Conservation (phyloP, 2,797 vertebrate species). For the Mus caroli region DNA sequence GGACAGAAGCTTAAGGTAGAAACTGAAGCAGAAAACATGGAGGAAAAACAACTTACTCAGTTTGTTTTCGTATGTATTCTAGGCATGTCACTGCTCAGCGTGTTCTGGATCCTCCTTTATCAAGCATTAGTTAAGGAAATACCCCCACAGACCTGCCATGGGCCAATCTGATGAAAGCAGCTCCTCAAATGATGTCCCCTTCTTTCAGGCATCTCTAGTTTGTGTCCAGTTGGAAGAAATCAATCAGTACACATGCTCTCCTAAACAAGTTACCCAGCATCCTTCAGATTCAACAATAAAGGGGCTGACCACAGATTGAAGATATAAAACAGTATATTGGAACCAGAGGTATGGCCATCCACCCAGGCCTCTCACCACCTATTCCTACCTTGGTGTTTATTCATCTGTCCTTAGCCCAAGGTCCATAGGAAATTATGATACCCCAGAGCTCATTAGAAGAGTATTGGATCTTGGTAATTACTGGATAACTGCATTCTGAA, state of each 20-base stretch:
- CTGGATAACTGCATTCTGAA: conserved; percentile 48
- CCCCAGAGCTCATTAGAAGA: neutral
- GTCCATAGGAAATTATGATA: neutral
- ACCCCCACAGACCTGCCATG: neutral
- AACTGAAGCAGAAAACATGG: neutral
- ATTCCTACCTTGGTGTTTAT: neutral
- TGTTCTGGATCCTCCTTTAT: neutral
- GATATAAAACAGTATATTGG: neutral
- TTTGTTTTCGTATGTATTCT: neutral
- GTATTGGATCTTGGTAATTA: neutral
- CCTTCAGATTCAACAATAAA: neutral
- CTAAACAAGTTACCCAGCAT: neutral
- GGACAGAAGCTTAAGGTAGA: too few species aligned
- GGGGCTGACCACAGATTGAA: neutral
- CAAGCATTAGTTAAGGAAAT: neutral
- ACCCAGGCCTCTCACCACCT: neutral
- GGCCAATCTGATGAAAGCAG: neutral
- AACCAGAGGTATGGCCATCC: neutral
- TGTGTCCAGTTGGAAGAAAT: neutral
- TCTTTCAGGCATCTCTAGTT: neutral
- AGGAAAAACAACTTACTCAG: neutral
- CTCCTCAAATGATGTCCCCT: neutral
- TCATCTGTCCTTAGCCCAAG: neutral
- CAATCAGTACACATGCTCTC: too few species aligned
- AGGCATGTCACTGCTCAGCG: too few species aligned